Conservation (phyloP, 2,797 vertebrate genomes). For the Adrianichthys oophorus region DNA sequence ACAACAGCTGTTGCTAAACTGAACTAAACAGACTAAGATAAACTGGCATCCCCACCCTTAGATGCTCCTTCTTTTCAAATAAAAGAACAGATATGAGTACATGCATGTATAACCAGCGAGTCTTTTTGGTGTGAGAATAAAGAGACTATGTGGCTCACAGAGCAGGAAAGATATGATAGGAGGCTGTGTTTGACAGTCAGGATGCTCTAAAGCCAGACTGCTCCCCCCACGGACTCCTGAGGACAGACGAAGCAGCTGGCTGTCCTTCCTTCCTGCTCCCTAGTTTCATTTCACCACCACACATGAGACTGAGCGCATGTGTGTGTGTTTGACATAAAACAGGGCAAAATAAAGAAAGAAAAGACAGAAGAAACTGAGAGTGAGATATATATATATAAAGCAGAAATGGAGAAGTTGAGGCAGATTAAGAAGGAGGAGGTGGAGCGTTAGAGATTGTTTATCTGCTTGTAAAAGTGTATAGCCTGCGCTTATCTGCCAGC, state of each 20-base stretch:
- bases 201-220: slow-evolving; percentile 66
- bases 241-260: slow-evolving; percentile 73
- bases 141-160: slow-evolving; percentile 30
- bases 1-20: too few species aligned
- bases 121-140: slow-evolving; percentile 23
- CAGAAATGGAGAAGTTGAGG: not conserved
- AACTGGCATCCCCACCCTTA: too few species aligned
- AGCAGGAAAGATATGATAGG: slow-evolving; percentile 65
- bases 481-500: slow-evolving; percentile 36
- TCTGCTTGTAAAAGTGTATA: slow-evolving; percentile 46
- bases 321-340: slow-evolving; percentile 19
- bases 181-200: slow-evolving; percentile 63
- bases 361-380: slow-evolving; percentile 25
- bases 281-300: slow-evolving; percentile 69
- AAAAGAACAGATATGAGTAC: not conserved
- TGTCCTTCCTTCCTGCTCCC: slow-evolving; percentile 72
- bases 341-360: slow-evolving; percentile 27
- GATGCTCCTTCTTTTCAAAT: not conserved
- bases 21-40: too few species aligned
- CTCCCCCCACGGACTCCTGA: slow-evolving; percentile 69
- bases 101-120: not conserved
- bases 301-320: slow-evolving; percentile 28
- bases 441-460: slow-evolving; percentile 51
- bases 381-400: not conserved
- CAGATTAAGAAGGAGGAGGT: slow-evolving; percentile 20